A percentile compares a stretch with the other conserved stretches of the same genome.
Evolutionary conservation across 2,888 invertebrate genomes (phyloP).

Genomic region (Odontomyia ornata): DNA sequence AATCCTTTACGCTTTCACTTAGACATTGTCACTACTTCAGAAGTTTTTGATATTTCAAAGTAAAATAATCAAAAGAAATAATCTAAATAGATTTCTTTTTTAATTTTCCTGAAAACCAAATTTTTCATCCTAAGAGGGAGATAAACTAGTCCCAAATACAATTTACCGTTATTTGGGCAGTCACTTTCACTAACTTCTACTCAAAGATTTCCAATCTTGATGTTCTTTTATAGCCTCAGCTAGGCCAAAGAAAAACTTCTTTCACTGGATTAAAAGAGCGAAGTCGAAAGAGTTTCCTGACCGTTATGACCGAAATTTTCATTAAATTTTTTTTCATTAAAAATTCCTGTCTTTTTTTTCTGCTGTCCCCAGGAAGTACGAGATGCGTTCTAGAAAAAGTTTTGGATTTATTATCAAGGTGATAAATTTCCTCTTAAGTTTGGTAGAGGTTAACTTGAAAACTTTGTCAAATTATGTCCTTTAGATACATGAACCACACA

Average conservation of each 20-base stretch:
- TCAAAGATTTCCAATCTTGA: not conserved
- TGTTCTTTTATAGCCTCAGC: not conserved
- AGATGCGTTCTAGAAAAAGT: constrained; percentile 10
- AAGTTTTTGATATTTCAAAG: too few relatives aligned
- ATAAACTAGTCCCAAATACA: constrained; percentile 22
- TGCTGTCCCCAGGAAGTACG: not conserved
- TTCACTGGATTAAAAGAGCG: not conserved
- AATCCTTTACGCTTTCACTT: too few relatives aligned
- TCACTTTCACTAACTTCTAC: not conserved
- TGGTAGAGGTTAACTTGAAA: constrained; percentile 42
- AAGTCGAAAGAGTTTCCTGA: constrained; percentile 28
- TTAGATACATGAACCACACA: constrained; percentile 1
- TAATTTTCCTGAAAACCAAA: not conserved
- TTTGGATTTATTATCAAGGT: constrained; percentile 43
- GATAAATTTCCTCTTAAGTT: constrained; percentile 39
- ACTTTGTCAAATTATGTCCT: constrained; percentile 44
- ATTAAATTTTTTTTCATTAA: constrained; percentile 34
- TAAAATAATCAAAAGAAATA: too few relatives aligned
- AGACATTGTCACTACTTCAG: too few relatives aligned
- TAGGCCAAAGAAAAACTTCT: constrained; percentile 5
- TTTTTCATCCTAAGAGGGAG: not conserved
- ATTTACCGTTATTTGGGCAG: not conserved
- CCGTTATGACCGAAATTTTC: constrained; percentile 33
- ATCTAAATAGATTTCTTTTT: not conserved
- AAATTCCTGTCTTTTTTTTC: not conserved